These are phyloP conservation scores for Penaeus monodon DNA, from an alignment of 2,888 invertebrate genomes.

Conservation along the genomic window DNA sequence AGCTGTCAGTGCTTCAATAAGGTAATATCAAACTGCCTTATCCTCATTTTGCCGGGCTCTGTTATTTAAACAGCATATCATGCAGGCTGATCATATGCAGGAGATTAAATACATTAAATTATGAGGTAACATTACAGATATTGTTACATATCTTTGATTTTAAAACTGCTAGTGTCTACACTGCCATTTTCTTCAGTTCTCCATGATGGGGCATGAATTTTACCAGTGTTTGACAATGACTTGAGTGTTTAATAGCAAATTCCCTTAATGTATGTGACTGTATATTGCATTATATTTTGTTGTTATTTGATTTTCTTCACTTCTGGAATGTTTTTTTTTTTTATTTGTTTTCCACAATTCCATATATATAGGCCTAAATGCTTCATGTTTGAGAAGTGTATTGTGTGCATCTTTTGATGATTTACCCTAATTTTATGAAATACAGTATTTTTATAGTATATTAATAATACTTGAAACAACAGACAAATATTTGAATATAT, in stretches of 20 bases:
- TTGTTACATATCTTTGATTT: constrained; percentile 31
- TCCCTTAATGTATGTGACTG: constrained; percentile 52
- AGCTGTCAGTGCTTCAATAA: constrained; percentile 18
- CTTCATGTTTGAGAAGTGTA: constrained; percentile 57
- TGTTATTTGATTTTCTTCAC: constrained; percentile 40
- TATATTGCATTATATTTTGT: constrained; percentile 46
- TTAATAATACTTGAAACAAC: constrained; percentile 44
- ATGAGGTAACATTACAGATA: constrained; percentile 21
- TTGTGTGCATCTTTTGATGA: constrained; percentile 59
- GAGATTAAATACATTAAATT: constrained; percentile 20
- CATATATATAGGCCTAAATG: constrained; percentile 42
- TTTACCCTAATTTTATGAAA: constrained; percentile 50
- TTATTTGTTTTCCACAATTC: constrained; percentile 28
- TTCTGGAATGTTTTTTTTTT: constrained; percentile 47
- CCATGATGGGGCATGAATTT: constrained; percentile 47
- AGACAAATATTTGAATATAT: constrained; percentile 57
- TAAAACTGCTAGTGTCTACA: constrained; percentile 35
- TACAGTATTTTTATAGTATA: not conserved
- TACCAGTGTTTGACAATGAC: constrained; percentile 33
- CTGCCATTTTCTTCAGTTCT: constrained; percentile 41
- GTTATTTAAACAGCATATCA: constrained; percentile 31
- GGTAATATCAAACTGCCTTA: constrained; percentile 18
- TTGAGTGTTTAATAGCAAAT: constrained; percentile 44
- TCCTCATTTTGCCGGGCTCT: constrained; percentile 45
- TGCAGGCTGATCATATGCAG: constrained; percentile 32